These are phyloP conservation scores for Daphoenositta chrysoptera DNA, from an alignment of 2,113 vertebrate species.

Conservation along the genomic window DNA sequence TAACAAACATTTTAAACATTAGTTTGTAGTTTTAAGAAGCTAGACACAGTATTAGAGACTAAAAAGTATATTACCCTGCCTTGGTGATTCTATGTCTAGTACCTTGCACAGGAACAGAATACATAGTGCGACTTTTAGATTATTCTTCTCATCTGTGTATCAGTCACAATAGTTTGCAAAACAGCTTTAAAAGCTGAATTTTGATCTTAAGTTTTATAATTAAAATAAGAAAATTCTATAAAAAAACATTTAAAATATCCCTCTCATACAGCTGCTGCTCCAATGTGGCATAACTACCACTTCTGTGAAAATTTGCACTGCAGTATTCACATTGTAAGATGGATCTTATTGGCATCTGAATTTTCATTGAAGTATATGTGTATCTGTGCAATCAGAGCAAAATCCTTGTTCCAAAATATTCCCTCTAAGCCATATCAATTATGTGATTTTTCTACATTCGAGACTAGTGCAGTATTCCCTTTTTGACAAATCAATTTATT, in stretches of 20 bases:
- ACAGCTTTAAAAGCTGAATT: background rate
- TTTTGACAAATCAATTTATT: background rate
- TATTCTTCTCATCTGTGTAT: background rate
- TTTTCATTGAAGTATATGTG: background rate
- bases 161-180: background rate
- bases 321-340: background rate
- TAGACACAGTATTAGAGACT: background rate
- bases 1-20: background rate
- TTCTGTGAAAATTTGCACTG: background rate
- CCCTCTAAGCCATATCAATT: background rate
- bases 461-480: background rate
- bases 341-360: background rate
- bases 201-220: background rate
- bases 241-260: background rate
- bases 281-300: background rate
- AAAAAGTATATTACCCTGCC: background rate
- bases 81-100: background rate
- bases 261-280: background rate
- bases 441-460: background rate
- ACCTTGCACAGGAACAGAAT: background rate
- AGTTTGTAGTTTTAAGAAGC: background rate
- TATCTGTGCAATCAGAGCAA: background rate
- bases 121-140: background rate
- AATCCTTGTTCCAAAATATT: background rate
- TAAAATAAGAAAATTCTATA: background rate